These are phyloP conservation scores for Tyrannus savana DNA, from an alignment of 2,113 vertebrate genomes.

Conservation along the genomic window DNA sequence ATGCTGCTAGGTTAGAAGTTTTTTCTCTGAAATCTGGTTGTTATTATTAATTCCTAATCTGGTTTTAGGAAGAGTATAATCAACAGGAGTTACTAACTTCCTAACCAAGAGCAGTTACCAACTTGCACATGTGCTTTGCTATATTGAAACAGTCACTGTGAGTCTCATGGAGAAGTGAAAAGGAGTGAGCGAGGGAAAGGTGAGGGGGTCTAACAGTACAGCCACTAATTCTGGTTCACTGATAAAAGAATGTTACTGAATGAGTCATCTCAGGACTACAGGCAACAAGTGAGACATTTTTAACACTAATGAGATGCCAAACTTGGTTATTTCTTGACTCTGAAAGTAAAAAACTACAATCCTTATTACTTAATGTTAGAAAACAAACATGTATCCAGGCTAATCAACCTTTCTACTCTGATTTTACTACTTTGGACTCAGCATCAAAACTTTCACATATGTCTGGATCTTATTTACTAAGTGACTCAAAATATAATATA, in stretches of 20 bases:
- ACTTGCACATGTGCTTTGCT: neutral
- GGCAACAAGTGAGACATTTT: neutral
- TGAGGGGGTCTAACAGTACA: fast-evolving
- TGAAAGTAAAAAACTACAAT: neutral
- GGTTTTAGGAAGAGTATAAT: neutral
- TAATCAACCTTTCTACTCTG: neutral
- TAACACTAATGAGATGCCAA: neutral
- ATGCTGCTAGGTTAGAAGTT: neutral
- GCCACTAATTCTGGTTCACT: neutral
- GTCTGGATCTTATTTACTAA: neutral
- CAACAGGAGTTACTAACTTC: neutral
- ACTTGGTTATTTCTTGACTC: neutral
- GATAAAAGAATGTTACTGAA: neutral
- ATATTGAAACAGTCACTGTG: neutral
- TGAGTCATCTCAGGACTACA: neutral
- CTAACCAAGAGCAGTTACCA: neutral
- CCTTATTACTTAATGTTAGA: neutral
- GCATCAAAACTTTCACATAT: neutral
- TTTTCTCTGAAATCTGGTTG: neutral
- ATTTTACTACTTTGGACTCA: neutral
- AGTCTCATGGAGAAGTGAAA: neutral
- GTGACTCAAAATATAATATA: neutral
- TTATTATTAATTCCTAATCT: no score
- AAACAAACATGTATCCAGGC: neutral
- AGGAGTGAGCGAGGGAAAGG: neutral